Evolutionary conservation across 2,888 invertebrate genomes (phyloP), one percentile per base, ranked within the genome.

Genomic region (Enchytraeus crypticus): DNA sequence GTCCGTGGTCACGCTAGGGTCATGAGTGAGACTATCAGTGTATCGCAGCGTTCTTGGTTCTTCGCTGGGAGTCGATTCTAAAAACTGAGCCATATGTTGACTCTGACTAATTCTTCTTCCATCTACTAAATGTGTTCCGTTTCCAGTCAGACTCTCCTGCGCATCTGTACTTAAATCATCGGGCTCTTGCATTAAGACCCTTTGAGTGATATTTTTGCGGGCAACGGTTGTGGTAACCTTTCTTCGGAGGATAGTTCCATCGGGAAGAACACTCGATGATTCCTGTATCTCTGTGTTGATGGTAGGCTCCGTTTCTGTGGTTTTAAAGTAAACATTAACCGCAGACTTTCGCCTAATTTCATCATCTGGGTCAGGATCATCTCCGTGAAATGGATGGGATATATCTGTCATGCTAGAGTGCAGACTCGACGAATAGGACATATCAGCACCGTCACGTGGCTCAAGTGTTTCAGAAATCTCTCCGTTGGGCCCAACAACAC

Each of bases 141-240:
- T 18, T 38, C 38, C 38, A 18, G 38, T 38, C 11, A 38, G 11
- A 38, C 18, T 18, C n/a, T n/a, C n/a, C n/a, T n/a, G n/a, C n/a
- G n/a, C n/a, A n/a, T n/a, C n/a, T n/a, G n/a, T n/a, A n/a, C n/a
- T n/a, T n/a, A n/a, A n/a, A 38, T 38, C 38, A 14, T 38, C 38
- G 11, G 38, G 38, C 18, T 38, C 38, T 8, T 38, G 8, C 18
- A 38, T 18, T 8, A 38, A 14, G 11, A 38, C 38, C 18, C 38
- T 38, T 18, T 38, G 38, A 38, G 38, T 38, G 38, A 38, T 38
- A 23, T 71, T 69, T 51, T 73, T 73, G 5, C 72, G 71, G 57
- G 64, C 61, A 5, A 72, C 68, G 5, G 70, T 69, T 51, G 70
- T 65, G 29, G 73, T 70, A 2, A 77, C 66, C 49, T 64, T 68